Percentiles rank a stretch among this genome's conserved stretches.
phyloP scores from a whole-genome alignment of 2,113 vertebrate species.

The Himantopus leucocephalus region DNA sequence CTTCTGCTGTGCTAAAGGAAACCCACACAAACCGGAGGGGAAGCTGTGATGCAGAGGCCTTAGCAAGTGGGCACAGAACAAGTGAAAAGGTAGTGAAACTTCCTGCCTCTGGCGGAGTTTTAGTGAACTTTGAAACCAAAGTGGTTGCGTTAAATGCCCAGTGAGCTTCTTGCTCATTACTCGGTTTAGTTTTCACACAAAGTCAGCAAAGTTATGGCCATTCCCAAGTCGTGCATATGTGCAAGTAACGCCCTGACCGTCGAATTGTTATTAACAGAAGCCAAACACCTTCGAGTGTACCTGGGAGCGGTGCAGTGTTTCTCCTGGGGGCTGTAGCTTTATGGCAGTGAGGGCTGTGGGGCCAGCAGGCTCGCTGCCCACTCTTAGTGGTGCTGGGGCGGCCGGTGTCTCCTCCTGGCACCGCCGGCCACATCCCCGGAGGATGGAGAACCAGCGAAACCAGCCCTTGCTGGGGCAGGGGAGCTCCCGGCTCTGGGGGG shows the following conservation, averaged over 20 bases:
- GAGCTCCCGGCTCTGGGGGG: background rate
- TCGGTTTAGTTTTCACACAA: background rate
- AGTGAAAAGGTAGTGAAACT: background rate
- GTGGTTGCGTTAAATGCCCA: rapidly evolving
- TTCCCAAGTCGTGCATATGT: rapidly evolving
- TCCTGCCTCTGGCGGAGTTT: background rate
- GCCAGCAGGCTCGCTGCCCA: rapidly evolving
- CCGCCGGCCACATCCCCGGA: rapidly evolving
- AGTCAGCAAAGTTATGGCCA: rapidly evolving
- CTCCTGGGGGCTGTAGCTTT: background rate
- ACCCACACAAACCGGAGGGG: background rate
- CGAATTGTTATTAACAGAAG: background rate
- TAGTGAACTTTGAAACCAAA: background rate
- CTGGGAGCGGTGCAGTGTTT: rapidly evolving
- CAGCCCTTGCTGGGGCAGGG: background rate
- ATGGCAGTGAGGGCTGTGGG: background rate
- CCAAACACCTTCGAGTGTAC: rapidly evolving
- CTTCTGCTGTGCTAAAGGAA: background rate
- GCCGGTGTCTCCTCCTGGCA: background rate
- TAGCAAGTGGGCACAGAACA: background rate
- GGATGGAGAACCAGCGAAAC: background rate
- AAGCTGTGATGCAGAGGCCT: background rate
- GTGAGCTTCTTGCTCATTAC: rapidly evolving
- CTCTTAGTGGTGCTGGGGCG: background rate
- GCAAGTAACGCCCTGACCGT: rapidly evolving